phyloP scores from a whole-genome alignment of 2,888 invertebrate genomes.

The Parapristionchus giblindavisi region DNA sequence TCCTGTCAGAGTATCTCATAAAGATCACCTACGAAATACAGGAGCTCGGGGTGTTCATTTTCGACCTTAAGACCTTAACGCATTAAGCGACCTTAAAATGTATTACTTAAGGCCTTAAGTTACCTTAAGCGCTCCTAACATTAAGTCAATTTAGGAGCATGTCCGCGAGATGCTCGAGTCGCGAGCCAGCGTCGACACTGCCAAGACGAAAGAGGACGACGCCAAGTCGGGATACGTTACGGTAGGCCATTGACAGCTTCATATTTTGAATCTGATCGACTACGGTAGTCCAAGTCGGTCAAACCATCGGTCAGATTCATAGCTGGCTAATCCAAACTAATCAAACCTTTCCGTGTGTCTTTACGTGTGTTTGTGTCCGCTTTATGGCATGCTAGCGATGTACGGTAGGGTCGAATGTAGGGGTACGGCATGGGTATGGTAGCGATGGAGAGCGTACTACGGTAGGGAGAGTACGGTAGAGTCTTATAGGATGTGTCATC shows the following conservation, averaged over 20 bases:
- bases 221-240: slow-evolving; percentile 65
- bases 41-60: no score
- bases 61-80: no score
- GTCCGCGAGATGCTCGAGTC: slow-evolving; percentile 60
- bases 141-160: slow-evolving; percentile 52
- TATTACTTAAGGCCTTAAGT: no score
- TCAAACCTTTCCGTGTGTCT: neutral
- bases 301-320: neutral
- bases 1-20: no score
- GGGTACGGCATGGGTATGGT: neutral
- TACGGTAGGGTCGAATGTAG: no score
- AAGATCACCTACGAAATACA: no score
- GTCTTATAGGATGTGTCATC: slow-evolving; percentile 64
- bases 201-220: slow-evolving; percentile 48
- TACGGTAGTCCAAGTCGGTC: no score
- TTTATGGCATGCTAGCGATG: no score
- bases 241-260: slow-evolving; percentile 45
- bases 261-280: no score
- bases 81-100: no score
- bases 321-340: neutral
- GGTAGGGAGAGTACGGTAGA: neutral
- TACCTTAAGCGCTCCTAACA: no score
- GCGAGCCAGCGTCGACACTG: slow-evolving; percentile 57
- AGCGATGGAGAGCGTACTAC: neutral
- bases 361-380: slow-evolving; percentile 2